phyloP scores from a whole-genome alignment of 2,113 vertebrate species.

The Petroica traversi region DNA sequence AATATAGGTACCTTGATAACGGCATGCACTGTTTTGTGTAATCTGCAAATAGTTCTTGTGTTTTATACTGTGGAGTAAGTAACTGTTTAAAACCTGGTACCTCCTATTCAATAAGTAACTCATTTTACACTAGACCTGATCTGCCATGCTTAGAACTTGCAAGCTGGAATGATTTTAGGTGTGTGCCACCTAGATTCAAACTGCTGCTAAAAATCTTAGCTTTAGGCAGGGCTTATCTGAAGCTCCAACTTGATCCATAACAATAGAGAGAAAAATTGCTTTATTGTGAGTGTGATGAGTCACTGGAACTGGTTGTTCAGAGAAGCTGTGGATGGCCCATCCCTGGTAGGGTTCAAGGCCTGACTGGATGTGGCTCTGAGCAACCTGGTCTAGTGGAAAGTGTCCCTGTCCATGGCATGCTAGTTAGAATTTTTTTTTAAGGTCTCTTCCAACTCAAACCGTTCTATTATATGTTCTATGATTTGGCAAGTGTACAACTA shows the following conservation, averaged over 20 bases:
- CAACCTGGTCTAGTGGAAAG: not conserved
- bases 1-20: not conserved
- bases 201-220: not conserved
- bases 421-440: not conserved
- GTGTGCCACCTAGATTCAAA: not conserved
- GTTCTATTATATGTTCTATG: not conserved
- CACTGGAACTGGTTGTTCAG: not conserved
- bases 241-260: not conserved
- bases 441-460: not conserved
- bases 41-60: not conserved
- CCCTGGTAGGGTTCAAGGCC: not conserved
- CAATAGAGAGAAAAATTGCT: not conserved
- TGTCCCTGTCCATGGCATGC: fast-evolving
- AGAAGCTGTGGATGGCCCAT: not conserved
- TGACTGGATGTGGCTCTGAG: not conserved
- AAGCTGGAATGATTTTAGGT: not conserved
- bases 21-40: not conserved
- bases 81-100: not conserved
- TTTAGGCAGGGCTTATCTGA: not conserved
- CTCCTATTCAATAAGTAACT: not conserved
- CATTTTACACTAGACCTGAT: not conserved
- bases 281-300: not conserved
- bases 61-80: not conserved
- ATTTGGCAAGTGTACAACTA: not conserved
- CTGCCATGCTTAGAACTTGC: not conserved